A percentile compares a stretch with the other conserved stretches of the same genome.
These are phyloP conservation scores for Lepidonotus clava DNA, from an alignment of 2,888 invertebrate species.

Conservation along the genomic window DNA sequence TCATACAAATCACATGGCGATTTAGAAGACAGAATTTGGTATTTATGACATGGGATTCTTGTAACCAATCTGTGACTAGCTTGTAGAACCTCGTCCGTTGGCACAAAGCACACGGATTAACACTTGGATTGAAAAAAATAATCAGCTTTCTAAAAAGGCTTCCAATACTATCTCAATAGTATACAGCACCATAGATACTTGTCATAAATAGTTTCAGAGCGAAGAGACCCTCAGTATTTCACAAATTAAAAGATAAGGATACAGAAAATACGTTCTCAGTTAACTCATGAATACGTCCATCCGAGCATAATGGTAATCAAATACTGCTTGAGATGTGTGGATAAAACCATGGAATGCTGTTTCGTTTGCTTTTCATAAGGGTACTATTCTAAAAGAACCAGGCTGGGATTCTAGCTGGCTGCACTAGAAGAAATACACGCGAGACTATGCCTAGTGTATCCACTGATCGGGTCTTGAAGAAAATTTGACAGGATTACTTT, in stretches of 20 bases:
- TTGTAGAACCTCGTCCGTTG: neutral
- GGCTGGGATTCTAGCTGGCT: neutral
- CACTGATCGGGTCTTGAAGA: too few species aligned
- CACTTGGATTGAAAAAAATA: neutral
- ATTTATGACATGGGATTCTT: neutral
- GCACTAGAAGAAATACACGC: too few species aligned
- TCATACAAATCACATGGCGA: too few species aligned
- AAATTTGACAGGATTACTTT: too few species aligned
- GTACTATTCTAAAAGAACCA: neutral
- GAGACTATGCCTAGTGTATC: too few species aligned
- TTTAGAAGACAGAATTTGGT: too few species aligned
- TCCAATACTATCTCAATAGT: conserved; percentile 24
- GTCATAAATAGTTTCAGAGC: neutral
- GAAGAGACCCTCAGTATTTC: neutral
- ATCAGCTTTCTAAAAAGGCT: neutral
- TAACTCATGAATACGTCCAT: too few species aligned
- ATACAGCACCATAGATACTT: conserved; percentile 33
- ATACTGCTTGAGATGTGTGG: neutral
- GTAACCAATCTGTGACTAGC: neutral
- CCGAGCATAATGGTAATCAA: neutral
- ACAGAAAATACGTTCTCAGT: too few species aligned
- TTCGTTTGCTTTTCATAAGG: neutral
- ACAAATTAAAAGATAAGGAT: too few species aligned
- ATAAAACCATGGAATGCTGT: neutral
- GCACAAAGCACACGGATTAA: neutral